Evolutionary conservation across 1,140 invertebrate species (phyloP).

Genomic region (Maconellicoccus hirsutus): DNA sequence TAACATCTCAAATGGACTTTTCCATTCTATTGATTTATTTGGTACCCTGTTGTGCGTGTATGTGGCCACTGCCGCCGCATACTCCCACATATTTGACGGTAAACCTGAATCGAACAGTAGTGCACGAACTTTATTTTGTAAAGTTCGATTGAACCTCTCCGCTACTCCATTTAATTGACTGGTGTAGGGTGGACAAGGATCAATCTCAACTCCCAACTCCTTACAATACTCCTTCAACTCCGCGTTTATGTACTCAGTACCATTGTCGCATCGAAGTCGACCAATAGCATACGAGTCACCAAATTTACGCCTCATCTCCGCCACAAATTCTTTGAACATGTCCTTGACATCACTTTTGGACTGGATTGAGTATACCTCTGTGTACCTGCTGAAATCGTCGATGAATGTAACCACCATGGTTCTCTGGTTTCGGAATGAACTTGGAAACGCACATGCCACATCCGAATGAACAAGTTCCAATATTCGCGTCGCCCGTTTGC

Average conservation of each 20-base stretch:
- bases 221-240: constrained; percentile 27
- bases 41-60: constrained; percentile 23
- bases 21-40: not conserved
- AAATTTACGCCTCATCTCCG: not conserved
- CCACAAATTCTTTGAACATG: not conserved
- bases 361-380: constrained; percentile 33
- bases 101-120: constrained; percentile 31
- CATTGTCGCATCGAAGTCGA: constrained; percentile 23
- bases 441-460: no score
- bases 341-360: constrained; percentile 17
- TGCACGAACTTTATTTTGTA: constrained; percentile 30
- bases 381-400: constrained; percentile 26
- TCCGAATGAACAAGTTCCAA: no score
- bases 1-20: not conserved
- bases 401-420: no score
- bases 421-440: no score
- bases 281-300: not conserved
- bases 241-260: constrained; percentile 23
- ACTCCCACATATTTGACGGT: constrained; percentile 31
- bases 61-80: constrained; percentile 28
- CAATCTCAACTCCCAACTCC: constrained; percentile 31
- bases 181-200: constrained; percentile 31
- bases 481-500: no score
- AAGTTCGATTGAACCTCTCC: constrained; percentile 33
- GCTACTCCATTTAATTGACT: constrained; percentile 34